Evolutionary conservation across 2,888 invertebrate genomes (phyloP), one percentile per base, ranked within the genome.

Genomic region (Marasmarcha lunaedactyla): DNA sequence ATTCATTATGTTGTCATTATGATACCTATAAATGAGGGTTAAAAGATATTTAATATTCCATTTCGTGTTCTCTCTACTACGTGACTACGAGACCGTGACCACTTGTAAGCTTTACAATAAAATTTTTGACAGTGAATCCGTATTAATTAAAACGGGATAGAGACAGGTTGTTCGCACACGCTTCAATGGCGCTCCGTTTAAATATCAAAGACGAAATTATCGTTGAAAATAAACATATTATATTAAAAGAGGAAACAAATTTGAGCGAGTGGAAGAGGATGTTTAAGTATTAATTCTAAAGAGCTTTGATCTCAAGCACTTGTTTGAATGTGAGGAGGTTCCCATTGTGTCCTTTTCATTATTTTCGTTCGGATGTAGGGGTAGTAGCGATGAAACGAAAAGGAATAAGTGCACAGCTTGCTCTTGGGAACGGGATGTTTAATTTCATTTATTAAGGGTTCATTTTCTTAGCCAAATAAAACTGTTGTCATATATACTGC

Each of bases 181-280:
- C 30, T 30, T 30, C 30, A 30, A 30, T 30, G n/a, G n/a, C 30
- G 9, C 30, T 30, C n/a, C 30, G 10, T 30, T 2, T 11, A 30
- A 30, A 30, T n/a, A 30, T 30, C 30, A 30, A 30, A 30, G 30
- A n/a, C 10, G 3, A 30, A 30, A 30, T 30, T 30, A 30, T 3
- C 30, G 30, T 30, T 30, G 30, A 11, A 30, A 30, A 30, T 30
- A 30, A 30, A 30, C 30, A n/a, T n/a, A n/a, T n/a, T n/a, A 30
- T 30, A 30, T 3, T 30, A n/a, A 30, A 30, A 30, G 10, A 30
- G 30, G 11, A 9, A 11, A 30, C 2, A 7, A 10, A 7, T 30
- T 11, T 30, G 6, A 2, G 30, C 2, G 11, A 3, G 30, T 7
- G 10, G 6, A 30, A 10, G 11, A 20, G 20, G n/a, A n/a, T n/a